These are phyloP conservation scores for Holotrichia oblita DNA, from an alignment of 1,140 invertebrate species.

Conservation along the genomic window DNA sequence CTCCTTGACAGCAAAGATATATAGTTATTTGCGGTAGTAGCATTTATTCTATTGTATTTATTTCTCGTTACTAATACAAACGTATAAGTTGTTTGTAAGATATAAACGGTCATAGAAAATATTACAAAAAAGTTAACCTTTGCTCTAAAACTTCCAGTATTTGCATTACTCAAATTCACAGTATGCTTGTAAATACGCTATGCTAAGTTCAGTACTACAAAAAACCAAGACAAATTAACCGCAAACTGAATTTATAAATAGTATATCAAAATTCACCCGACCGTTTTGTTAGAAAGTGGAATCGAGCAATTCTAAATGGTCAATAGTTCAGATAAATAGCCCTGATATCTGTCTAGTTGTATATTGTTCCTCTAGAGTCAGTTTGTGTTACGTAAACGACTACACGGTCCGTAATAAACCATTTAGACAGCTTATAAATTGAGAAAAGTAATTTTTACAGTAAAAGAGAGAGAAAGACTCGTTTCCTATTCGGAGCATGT, in stretches of 20 bases:
- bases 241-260: not conserved
- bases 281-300: constrained; percentile 14
- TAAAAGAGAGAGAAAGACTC: constrained; percentile 28
- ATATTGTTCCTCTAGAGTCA: constrained; percentile 11
- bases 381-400: not conserved
- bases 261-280: not conserved
- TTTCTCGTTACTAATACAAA: no score
- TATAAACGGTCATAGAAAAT: no score
- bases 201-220: no score
- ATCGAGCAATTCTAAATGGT: not conserved
- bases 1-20: no score
- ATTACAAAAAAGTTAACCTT: no score
- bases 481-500: constrained; percentile 30
- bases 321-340: constrained; percentile 12
- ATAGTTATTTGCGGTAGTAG: no score
- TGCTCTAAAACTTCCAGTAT: no score
- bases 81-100: no score
- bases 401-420: constrained; percentile 25
- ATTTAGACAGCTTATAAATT: constrained; percentile 34
- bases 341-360: not conserved
- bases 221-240: not conserved
- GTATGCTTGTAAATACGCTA: no score
- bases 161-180: no score
- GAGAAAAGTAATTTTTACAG: constrained; percentile 26
- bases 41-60: no score